phyloP scores from a whole-genome alignment of 2,888 invertebrate genomes.

The Sphecodes monilicornis region DNA sequence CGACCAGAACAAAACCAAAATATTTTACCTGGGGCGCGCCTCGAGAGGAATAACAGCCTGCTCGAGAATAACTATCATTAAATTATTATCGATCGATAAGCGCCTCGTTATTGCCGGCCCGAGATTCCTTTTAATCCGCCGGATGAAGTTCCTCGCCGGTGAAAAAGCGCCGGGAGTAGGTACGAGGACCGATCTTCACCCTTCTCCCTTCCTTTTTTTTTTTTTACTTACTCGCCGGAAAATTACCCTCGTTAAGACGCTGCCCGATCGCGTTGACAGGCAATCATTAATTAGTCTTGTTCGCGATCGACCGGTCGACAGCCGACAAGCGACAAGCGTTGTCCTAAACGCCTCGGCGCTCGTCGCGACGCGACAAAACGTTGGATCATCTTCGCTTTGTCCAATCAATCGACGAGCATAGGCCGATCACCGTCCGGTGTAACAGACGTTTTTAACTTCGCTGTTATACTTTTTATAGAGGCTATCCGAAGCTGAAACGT shows the following conservation, averaged over 20 bases:
- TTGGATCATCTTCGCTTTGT: background rate
- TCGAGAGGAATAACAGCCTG: conserved; percentile 63
- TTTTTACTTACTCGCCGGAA: conserved; percentile 39
- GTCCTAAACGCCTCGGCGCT: background rate
- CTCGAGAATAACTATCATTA: conserved; percentile 71
- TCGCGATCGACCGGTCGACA: conserved; percentile 30
- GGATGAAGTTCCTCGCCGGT: conserved; percentile 57
- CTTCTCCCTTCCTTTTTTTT: background rate
- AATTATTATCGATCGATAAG: conserved; percentile 74
- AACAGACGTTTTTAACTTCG: background rate
- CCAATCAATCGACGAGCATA: background rate
- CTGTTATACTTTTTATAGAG: background rate
- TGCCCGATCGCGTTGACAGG: conserved; percentile 58
- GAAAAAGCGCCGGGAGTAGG: conserved; percentile 50
- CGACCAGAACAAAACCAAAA: conserved; percentile 69
- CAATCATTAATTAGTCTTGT: conserved; percentile 67
- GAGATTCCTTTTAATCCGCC: conserved; percentile 62
- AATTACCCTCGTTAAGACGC: conserved; percentile 63
- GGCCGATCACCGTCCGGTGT: background rate
- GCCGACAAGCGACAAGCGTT: background rate
- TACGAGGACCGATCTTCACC: conserved; percentile 9
- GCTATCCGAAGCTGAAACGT: background rate
- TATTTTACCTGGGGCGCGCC: conserved; percentile 63
- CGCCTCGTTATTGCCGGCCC: conserved; percentile 67
- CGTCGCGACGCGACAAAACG: background rate